These are phyloP conservation scores for Anolis apletophallus DNA, from an alignment of 2,797 vertebrate species.

Conservation along the genomic window DNA sequence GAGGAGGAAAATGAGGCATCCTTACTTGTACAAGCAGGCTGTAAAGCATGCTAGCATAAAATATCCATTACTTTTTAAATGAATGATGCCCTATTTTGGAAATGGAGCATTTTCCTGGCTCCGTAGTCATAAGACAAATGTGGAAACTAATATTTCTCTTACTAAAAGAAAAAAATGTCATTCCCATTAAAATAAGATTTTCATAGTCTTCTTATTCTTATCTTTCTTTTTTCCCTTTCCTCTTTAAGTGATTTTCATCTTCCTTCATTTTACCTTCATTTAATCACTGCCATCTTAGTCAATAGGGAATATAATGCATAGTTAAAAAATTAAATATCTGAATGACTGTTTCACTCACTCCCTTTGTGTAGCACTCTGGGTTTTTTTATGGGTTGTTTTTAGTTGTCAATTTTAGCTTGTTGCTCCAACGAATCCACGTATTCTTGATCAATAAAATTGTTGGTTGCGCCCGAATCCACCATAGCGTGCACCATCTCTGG, in stretches of 20 bases:
- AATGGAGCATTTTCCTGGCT: conserved; percentile 3
- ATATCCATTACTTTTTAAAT: not conserved
- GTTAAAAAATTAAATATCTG: not conserved
- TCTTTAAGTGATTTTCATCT: not conserved
- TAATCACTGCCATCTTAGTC: not conserved
- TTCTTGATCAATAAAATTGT: too few species aligned
- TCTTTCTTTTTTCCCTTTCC: not conserved
- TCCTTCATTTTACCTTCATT: not conserved
- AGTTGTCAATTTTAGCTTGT: not conserved
- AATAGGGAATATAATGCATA: not conserved
- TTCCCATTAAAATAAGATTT: not conserved
- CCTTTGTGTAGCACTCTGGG: not conserved
- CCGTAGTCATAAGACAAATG: not conserved
- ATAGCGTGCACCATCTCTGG: too few species aligned
- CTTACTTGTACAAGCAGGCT: not conserved
- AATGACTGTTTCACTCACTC: not conserved
- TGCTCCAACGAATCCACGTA: too few species aligned
- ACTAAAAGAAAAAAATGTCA: not conserved
- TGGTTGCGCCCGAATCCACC: too few species aligned
- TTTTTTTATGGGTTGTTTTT: not conserved
- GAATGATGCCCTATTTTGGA: not conserved
- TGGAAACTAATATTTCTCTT: not conserved
- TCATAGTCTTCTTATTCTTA: not conserved
- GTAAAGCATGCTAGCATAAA: too few species aligned
- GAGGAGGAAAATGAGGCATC: not conserved